Base-by-base conservation (phyloP, 1,140 invertebrate genomes). In the Rhynchophorus ferrugineus region DNA sequence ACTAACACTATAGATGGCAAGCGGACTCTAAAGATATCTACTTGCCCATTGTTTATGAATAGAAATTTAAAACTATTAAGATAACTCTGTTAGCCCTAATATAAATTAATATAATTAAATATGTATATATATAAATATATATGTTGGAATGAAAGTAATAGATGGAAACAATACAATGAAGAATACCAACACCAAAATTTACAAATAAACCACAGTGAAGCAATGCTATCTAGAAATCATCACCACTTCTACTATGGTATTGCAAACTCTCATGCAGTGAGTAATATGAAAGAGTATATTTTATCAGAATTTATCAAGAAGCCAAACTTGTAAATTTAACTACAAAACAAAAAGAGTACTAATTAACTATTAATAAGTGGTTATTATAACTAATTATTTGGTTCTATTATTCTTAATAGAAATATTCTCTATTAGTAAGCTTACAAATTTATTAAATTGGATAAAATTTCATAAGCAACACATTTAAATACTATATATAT, bases 1-100 rank as follows among this genome's bases (percentile, higher is more conserved):
- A 52, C 19, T n/a, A 44, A 44, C n/a, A 45, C 44, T 38, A 33
- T 38, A 34, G 7, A 44, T 8, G 8, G 21, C 5, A 33, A 45
- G 14, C 35, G 14, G 35, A 37, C 14, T 37, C 35, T 3, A 14
- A 37, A 29, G 24, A 29, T 29, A 11, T 11, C 24, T 11, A 11
- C 24, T 29, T 29, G 24, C 24, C 24, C 5, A 29, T 29, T 6
- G 11, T 5, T 29, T 29, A 29, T 29, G 5, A 29, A 29, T 29
- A 5, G 11, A 29, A 29, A 29, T 5, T 29, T 29, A 29, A 29
- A 29, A 6, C 24, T 29, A 5, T 29, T 29, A 29, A 29, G 24
- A 29, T n/a, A 29, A 29, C 24, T 29, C 11, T 29, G 24, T 29
- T 29, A 29, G 24, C 24, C 24, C 24, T 29, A 6, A 29, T 34